These are phyloP conservation scores for Drosophila buzzatii DNA, from an alignment of 2,888 invertebrate species.

Conservation along the genomic window DNA sequence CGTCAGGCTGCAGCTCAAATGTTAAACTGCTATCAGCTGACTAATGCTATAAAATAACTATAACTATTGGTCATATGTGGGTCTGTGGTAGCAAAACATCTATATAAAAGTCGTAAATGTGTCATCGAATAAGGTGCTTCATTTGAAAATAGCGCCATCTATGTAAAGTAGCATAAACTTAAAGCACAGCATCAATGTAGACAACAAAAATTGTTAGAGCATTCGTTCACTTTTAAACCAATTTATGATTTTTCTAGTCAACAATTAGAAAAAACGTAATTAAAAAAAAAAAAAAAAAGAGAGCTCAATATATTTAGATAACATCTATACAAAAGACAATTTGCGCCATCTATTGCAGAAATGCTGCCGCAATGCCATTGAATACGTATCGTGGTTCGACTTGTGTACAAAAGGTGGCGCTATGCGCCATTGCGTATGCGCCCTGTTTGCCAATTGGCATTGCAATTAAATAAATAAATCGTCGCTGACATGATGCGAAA, in stretches of 20 bases:
- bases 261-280: neutral
- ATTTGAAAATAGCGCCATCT: slow-evolving; percentile 26
- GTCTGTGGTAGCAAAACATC: too few species aligned
- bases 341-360: neutral
- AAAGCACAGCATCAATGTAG: neutral
- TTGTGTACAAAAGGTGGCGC: slow-evolving; percentile 15
- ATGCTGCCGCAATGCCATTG: neutral
- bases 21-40: too few species aligned
- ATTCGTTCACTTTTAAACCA: neutral
- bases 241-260: neutral
- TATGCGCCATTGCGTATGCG: slow-evolving; percentile 11
- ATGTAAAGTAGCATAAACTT: neutral
- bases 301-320: neutral
- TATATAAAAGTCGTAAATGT: too few species aligned
- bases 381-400: neutral
- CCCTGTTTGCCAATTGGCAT: slow-evolving; percentile 1
- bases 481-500: slow-evolving; percentile 1
- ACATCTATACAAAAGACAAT: neutral
- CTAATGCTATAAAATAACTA: too few species aligned
- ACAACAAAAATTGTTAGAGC: too few species aligned
- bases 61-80: too few species aligned
- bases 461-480: slow-evolving; percentile 12
- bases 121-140: too few species aligned
- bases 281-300: neutral
- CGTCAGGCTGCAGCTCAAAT: too few species aligned